Evolutionary conservation across 92 coral and sea anemone species (phyloP).

Genomic region (Palythoa caribaeorum): DNA sequence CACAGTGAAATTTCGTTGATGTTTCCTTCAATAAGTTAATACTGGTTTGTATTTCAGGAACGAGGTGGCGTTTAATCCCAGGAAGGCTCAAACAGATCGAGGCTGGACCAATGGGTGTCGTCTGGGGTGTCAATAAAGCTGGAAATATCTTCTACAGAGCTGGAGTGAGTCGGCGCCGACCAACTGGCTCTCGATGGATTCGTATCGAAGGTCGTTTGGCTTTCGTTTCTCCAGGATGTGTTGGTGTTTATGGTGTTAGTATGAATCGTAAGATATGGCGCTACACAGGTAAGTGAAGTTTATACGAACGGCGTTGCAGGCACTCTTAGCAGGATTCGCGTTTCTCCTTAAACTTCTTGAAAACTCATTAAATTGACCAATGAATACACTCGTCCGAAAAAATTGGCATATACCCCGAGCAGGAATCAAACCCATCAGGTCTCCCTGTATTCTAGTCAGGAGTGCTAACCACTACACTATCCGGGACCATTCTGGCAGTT

Average conservation of each 20-base stretch:
- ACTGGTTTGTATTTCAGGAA: conserved; percentile 3
- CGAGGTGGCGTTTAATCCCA: conserved; percentile 20
- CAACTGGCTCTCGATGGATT: conserved; percentile 34
- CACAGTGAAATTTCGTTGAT: neutral
- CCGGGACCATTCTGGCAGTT: too few species aligned
- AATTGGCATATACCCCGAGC: too few species aligned
- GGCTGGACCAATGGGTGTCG: conserved; percentile 33
- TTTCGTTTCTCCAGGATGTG: conserved; percentile 46
- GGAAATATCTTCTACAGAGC: conserved; percentile 13
- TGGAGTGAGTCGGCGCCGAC: conserved; percentile 19
- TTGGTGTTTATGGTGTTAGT: conserved; percentile 55
- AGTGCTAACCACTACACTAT: too few species aligned
- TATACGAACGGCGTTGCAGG: neutral
- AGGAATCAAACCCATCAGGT: too few species aligned
- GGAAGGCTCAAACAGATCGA: conserved; percentile 33
- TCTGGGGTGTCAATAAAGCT: conserved; percentile 40
- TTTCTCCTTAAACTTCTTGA: too few species aligned
- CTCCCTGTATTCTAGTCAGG: too few species aligned
- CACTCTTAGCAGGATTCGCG: neutral
- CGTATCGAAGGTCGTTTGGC: conserved; percentile 37
- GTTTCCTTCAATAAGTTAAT: neutral
- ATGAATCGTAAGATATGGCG: conserved; percentile 42
- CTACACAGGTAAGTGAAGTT: neutral
- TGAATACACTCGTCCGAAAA: too few species aligned
- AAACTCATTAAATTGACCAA: too few species aligned